Conservation (phyloP, 1,140 invertebrate species). For the Platorchestia sp. region DNA sequence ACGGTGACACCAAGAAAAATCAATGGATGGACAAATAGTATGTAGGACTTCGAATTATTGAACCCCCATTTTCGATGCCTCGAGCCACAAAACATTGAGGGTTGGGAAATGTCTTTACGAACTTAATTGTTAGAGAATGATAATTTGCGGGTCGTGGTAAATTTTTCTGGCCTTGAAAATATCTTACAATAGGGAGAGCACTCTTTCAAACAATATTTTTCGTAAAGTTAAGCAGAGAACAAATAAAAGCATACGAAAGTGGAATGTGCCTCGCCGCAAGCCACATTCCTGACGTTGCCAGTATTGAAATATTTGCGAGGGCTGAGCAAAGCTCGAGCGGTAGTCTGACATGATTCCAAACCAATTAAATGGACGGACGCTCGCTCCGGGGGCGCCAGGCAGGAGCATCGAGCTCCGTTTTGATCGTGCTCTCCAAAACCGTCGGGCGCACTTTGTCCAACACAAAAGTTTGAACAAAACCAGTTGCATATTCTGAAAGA, state of each 20-base stretch:
- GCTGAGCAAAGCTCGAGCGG: neutral
- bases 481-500: neutral
- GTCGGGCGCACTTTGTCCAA: neutral
- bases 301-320: constrained; percentile 1
- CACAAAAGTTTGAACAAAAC: neutral
- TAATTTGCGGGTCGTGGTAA: neutral
- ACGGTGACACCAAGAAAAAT: neutral
- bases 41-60: neutral
- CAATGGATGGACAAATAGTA: neutral
- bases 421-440: neutral
- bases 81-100: neutral
- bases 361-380: neutral
- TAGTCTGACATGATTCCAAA: neutral
- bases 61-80: neutral
- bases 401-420: neutral
- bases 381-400: neutral
- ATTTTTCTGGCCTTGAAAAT: neutral
- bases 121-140: neutral
- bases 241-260: neutral
- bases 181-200: neutral
- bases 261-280: neutral
- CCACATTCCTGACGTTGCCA: neutral
- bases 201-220: neutral
- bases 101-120: neutral
- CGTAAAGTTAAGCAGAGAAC: neutral